These are phyloP conservation scores for Eueides isabella DNA, from an alignment of 1,140 invertebrate species.

Conservation along the genomic window DNA sequence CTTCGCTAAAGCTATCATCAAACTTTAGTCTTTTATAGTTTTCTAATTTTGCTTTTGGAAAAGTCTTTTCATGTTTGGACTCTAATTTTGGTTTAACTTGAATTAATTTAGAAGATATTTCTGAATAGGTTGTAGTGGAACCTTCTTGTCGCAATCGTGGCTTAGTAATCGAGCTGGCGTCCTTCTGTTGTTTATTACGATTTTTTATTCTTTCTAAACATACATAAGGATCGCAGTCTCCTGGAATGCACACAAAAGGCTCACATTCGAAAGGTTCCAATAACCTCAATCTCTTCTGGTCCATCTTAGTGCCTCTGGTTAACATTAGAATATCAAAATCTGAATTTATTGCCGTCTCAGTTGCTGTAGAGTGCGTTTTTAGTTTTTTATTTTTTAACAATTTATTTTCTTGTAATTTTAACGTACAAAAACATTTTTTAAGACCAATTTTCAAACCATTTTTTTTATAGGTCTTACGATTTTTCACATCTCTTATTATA, in stretches of 20 bases:
- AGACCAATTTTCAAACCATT: conserved; percentile 23
- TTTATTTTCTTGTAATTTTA: conserved; percentile 39
- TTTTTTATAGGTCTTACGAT: conserved; percentile 15
- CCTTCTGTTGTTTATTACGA: conserved; percentile 23
- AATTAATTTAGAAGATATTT: conserved; percentile 29
- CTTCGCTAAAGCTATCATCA: neutral
- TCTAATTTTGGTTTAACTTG: conserved; percentile 28
- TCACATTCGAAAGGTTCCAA: conserved; percentile 46
- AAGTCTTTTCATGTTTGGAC: conserved; percentile 28
- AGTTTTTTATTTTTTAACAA: conserved; percentile 28
- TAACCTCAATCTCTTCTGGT: conserved; percentile 21
- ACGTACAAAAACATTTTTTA: conserved; percentile 48
- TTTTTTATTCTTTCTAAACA: conserved; percentile 47
- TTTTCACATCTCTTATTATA: neutral
- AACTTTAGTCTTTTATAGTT: neutral
- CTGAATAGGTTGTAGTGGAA: conserved; percentile 22
- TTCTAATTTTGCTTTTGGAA: conserved; percentile 22
- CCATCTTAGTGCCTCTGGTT: conserved; percentile 38
- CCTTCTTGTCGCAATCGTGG: conserved; percentile 18
- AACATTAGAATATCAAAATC: conserved; percentile 15
- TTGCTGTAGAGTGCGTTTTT: conserved; percentile 25
- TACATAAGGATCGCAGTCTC: conserved; percentile 48
- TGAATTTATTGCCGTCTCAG: conserved; percentile 20
- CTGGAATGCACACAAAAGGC: conserved; percentile 46
- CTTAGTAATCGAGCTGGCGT: conserved; percentile 26